phyloP scores from a whole-genome alignment of 2,113 vertebrate species.

The Leptobrachium leishanense region DNA sequence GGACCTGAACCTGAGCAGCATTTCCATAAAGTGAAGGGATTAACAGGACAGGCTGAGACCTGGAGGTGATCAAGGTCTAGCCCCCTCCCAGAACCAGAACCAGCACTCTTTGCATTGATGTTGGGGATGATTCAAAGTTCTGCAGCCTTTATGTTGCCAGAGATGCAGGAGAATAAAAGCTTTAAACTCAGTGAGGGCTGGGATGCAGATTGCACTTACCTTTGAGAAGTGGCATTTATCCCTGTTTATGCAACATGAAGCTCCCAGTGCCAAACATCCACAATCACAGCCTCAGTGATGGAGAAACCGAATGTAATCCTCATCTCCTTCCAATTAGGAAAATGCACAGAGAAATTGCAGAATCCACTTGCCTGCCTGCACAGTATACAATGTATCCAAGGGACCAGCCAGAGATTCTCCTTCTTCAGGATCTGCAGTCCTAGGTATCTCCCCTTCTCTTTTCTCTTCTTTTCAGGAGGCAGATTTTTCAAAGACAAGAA shows the following conservation, averaged over 20 bases:
- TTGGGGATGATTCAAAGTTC: constrained; percentile 15
- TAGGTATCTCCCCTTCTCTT: constrained; percentile 43
- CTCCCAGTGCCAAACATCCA: constrained; percentile 55
- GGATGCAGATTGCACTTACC: constrained; percentile 60
- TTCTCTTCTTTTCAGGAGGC: constrained; percentile 50
- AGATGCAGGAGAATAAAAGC: too few species aligned
- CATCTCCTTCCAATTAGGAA: constrained; percentile 52
- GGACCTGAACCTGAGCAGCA: too few species aligned
- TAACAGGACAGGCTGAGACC: too few species aligned
- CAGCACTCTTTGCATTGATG: background rate
- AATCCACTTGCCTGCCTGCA: constrained; percentile 63
- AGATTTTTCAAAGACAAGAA: constrained; percentile 30
- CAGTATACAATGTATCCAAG: constrained; percentile 67
- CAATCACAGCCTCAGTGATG: constrained; percentile 28
- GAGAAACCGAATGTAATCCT: constrained; percentile 45
- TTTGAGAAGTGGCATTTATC: constrained; percentile 70
- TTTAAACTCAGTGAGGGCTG: too few species aligned
- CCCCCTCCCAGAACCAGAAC: background rate
- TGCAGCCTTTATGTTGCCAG: background rate
- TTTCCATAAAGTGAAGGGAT: constrained; percentile 14
- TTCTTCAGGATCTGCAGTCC: background rate
- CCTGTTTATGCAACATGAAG: constrained; percentile 55
- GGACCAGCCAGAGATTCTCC: constrained; percentile 38
- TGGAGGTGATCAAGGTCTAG: too few species aligned
- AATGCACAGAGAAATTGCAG: constrained; percentile 52